Conservation (phyloP, 2,888 invertebrate genomes). For the Noctua comes region DNA sequence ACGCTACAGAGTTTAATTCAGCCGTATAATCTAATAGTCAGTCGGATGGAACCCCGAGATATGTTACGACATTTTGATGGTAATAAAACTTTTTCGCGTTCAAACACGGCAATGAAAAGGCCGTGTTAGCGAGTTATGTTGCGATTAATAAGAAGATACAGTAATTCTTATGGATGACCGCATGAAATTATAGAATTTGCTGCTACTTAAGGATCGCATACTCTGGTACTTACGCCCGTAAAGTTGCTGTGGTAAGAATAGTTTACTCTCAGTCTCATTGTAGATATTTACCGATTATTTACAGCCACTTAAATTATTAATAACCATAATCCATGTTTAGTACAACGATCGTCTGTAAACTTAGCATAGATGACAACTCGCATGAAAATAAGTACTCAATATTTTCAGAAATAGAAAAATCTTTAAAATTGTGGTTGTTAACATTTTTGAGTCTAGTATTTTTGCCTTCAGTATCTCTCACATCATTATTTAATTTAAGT, state of each 20-base stretch:
- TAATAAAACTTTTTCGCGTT: conserved; percentile 72
- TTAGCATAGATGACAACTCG: neutral
- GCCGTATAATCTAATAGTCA: conserved; percentile 59
- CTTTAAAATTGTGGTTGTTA: neutral
- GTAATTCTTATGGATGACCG: conserved; percentile 63
- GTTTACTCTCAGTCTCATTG: conserved; percentile 57
- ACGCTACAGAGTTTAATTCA: conserved; percentile 70
- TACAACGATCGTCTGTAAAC: neutral
- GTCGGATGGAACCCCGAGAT: conserved; percentile 65
- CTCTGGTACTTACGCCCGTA: conserved; percentile 29
- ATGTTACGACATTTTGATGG: conserved; percentile 71
- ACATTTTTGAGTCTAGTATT: neutral
- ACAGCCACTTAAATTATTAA: neutral
- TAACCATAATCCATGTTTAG: conserved; percentile 17
- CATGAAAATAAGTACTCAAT: neutral
- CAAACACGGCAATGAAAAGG: conserved; percentile 71
- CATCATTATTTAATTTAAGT: conserved; percentile 44
- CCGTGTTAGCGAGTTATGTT: conserved; percentile 70
- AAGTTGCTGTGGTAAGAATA: conserved; percentile 48
- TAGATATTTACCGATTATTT: conserved; percentile 26
- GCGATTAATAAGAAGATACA: conserved; percentile 67
- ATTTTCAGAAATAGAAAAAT: conserved; percentile 8
- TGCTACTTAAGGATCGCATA: conserved; percentile 42
- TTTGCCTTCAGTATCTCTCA: conserved; percentile 32
- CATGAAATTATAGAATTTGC: conserved; percentile 62